These are phyloP conservation scores for Phorcus lineatus DNA, from an alignment of 2,888 invertebrate species.

Conservation along the genomic window DNA sequence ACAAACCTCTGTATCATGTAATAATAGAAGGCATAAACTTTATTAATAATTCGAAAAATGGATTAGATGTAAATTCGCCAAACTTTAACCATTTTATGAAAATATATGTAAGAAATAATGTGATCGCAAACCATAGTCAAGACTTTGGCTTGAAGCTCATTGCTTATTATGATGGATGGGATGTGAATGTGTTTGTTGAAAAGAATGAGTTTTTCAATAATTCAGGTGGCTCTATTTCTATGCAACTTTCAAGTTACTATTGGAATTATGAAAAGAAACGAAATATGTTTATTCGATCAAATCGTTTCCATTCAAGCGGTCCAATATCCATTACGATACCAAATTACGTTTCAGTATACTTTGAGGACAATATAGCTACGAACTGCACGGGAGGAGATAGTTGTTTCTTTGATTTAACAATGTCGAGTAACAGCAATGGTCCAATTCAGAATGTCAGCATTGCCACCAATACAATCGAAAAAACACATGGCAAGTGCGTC, in stretches of 20 bases:
- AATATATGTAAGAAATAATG: neutral
- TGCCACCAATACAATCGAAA: conserved; percentile 36
- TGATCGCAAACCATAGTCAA: neutral
- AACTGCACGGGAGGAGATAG: neutral
- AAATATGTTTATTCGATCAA: neutral
- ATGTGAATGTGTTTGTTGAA: neutral
- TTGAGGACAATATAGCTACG: conserved; percentile 35
- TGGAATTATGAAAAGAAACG: too few relatives aligned
- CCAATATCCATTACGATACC: conserved; percentile 14
- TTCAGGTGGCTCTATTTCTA: neutral
- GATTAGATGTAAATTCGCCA: neutral
- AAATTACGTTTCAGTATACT: conserved; percentile 14
- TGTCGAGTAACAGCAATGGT: neutral
- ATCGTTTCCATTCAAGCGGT: neutral
- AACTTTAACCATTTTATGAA: neutral
- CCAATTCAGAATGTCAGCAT: conserved; percentile 16
- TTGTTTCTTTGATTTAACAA: conserved; percentile 30
- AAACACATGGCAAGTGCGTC: conserved; percentile 27
- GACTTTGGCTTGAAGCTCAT: neutral
- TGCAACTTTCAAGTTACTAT: neutral
- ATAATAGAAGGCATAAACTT: neutral
- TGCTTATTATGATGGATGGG: too few relatives aligned
- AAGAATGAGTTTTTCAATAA: neutral
- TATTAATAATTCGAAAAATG: neutral
- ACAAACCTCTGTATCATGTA: too few relatives aligned